phyloP scores from a whole-genome alignment of 2,888 invertebrate species.

The Hyposoter dolosus region DNA sequence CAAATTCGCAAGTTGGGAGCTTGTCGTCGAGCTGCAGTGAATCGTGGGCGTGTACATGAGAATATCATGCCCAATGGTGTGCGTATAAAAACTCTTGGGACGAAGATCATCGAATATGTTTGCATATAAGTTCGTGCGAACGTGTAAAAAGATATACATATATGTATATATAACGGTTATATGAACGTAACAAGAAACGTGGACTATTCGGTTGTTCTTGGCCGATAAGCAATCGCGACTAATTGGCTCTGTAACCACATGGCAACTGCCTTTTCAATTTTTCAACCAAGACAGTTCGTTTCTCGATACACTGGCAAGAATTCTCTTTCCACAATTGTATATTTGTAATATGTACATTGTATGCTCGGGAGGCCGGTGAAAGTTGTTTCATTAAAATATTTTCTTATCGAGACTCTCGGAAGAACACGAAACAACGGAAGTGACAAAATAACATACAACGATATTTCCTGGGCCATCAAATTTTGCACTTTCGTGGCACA shows the following conservation, averaged over 20 bases:
- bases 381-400: not conserved
- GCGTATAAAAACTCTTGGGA: conserved; percentile 30
- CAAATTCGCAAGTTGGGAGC: conserved; percentile 59
- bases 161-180: conserved; percentile 1
- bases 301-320: not conserved
- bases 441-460: not conserved
- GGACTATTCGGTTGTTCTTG: conserved; percentile 58
- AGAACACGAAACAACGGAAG: not conserved
- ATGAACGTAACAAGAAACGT: conserved; percentile 31
- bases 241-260: conserved; percentile 62
- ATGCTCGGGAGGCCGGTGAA: not conserved
- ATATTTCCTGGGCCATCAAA: not conserved
- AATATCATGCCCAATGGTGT: conserved; percentile 40
- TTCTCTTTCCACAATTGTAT: conserved; percentile 7
- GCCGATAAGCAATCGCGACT: conserved; percentile 66
- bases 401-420: not conserved
- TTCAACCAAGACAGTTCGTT: not conserved
- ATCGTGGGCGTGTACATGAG: conserved; percentile 62
- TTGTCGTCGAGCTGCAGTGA: conserved; percentile 36
- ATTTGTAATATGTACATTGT: not conserved
- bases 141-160: not conserved
- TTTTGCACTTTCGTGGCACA: not conserved
- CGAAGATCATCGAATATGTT: conserved; percentile 41
- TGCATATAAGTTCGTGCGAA: not conserved
- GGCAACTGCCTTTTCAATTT: conserved; percentile 41